These are phyloP conservation scores for Protophormia terraenovae DNA, from an alignment of 2,888 invertebrate genomes.

Conservation along the genomic window DNA sequence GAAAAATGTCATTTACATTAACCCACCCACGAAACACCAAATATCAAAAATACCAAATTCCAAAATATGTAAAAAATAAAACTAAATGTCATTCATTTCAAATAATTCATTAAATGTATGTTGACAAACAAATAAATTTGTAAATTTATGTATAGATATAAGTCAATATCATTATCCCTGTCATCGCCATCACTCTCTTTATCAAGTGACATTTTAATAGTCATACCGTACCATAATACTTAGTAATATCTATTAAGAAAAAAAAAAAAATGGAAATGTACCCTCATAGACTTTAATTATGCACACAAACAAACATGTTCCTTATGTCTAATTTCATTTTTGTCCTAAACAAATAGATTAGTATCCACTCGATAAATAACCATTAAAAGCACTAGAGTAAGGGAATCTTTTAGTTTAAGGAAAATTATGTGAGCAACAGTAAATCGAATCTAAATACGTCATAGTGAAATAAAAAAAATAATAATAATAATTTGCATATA, in stretches of 20 bases:
- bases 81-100: not conserved
- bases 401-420: not conserved
- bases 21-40: constrained; percentile 1
- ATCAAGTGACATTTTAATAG: not conserved
- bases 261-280: not conserved
- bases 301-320: not conserved
- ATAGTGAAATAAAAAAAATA: constrained; percentile 17
- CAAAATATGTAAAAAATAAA: not conserved
- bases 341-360: not conserved
- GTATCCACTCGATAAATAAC: not conserved
- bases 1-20: constrained; percentile 59
- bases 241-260: not conserved
- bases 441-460: not conserved
- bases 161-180: not conserved
- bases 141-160: not conserved
- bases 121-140: not conserved
- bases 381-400: not conserved
- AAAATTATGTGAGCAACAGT: constrained; percentile 1
- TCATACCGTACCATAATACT: not conserved
- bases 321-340: not conserved
- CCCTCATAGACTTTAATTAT: constrained; percentile 4
- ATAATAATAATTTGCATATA: constrained; percentile 36
- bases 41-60: constrained; percentile 19
- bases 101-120: constrained; percentile 11
- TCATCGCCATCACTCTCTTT: not conserved